Evolutionary conservation across 2,113 vertebrate species (phyloP), one percentile per base, ranked within the genome.

Genomic region (Leucopsar rothschildi): DNA sequence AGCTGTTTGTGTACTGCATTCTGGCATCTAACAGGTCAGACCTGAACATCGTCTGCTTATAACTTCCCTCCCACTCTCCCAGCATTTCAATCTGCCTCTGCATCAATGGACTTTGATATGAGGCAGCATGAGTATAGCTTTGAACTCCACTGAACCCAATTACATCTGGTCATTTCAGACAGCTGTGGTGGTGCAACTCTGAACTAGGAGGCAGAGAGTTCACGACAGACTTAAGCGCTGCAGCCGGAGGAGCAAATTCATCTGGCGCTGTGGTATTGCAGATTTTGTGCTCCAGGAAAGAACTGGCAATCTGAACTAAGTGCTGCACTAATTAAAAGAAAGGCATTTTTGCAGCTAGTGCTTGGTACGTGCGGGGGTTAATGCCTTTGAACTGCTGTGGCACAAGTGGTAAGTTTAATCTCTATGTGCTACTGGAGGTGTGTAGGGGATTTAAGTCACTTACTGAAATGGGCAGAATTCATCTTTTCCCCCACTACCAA

Each of bases 71-170:
- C 94, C 91, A 95, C 95, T 86, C 93, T 64, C 84, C 73, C 87
- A 95, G 95, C 95, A 82, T 97, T 96, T 94, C 92, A 97, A 78
- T 72, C 96, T 91, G 91, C 96, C 60, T 52, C 90, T 95, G 97
- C 95, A 97, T 98, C 98, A 95, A 97, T 96, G 97, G 97, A 79
- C 96, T 98, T 98, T 97, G 97, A 98, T 97, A 97, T 75, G 96
- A 97, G 97, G 93, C 97, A 97, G 94, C 94, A 90, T 90, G 89
- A 96, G 93, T 97, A 90, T 75, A 93, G 95, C 97, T 98, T 98
- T 98, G 98, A 98, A 98, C 97, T 98, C 95, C 83, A 63, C 95
- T 98, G 97, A 98, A 98, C 97, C 97, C 97, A 98, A 98, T 98
- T 98, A 98, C 92, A 97, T 59, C 78, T 96, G 96, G 97, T 96